Percentiles rank a stretch among this genome's conserved stretches.
phyloP scores from a whole-genome alignment of 2,113 vertebrate species.

The Cryptomyrus ogoouensis region DNA sequence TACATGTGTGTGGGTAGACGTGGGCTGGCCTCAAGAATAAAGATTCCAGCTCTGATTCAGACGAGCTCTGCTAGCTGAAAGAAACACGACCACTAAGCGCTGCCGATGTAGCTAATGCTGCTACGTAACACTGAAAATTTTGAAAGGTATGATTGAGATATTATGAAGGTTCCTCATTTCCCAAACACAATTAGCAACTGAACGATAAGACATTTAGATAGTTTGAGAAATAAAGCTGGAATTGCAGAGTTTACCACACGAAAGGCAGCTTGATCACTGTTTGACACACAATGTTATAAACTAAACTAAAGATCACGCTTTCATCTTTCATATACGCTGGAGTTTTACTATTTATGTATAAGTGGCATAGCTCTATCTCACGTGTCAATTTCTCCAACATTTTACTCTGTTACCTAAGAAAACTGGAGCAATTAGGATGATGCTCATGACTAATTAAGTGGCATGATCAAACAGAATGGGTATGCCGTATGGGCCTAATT shows the following conservation, averaged over 20 bases:
- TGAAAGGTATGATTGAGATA: neutral
- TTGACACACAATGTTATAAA: neutral
- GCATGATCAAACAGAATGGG: slow-evolving; percentile 1
- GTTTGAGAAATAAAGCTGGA: neutral
- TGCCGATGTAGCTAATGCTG: neutral
- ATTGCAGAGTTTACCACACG: neutral
- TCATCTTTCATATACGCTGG: neutral
- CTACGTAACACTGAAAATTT: neutral
- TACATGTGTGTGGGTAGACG: neutral
- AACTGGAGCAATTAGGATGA: neutral
- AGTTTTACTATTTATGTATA: neutral
- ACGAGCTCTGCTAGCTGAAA: neutral
- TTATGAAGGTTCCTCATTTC: neutral
- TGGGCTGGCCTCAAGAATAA: neutral
- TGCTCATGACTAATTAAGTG: slow-evolving; percentile 1
- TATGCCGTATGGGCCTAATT: neutral
- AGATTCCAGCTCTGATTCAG: neutral
- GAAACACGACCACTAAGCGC: neutral
- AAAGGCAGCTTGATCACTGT: neutral
- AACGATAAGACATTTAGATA: neutral
- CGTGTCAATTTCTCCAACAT: neutral
- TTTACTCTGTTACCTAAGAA: neutral
- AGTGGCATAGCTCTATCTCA: neutral
- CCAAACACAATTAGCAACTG: neutral
- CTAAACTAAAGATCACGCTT: neutral